phyloP scores from a whole-genome alignment of 2,797 vertebrate species.

The Tiaroga cobitis region DNA sequence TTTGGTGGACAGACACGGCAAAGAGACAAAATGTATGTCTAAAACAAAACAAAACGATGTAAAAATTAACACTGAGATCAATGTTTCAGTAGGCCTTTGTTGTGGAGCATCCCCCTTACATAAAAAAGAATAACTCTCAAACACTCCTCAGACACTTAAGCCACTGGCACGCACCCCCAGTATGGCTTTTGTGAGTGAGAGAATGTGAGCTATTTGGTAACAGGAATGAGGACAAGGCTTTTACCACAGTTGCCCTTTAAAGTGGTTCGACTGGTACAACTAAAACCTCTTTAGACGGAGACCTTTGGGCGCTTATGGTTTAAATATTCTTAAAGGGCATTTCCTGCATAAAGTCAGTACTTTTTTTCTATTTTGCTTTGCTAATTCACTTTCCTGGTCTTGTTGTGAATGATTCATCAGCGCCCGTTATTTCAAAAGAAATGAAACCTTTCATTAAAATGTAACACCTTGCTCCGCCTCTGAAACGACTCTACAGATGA shows the following conservation, averaged over 20 bases:
- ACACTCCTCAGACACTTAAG: background rate
- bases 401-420: background rate
- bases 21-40: background rate
- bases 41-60: background rate
- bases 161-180: constrained; percentile 34
- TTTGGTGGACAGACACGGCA: background rate
- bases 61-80: background rate
- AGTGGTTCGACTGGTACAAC: constrained; percentile 68
- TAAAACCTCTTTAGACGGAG: constrained; percentile 57
- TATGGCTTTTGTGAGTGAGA: constrained; percentile 56
- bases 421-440: background rate
- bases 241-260: constrained; percentile 65
- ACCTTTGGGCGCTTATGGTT: constrained; percentile 55
- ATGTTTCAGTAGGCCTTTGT: constrained; percentile 7
- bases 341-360: constrained; percentile 46
- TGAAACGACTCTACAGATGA: background rate
- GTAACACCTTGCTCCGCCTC: background rate
- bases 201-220: constrained; percentile 65
- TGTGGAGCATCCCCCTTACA: constrained; percentile 4
- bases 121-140: background rate
- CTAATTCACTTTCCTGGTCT: background rate
- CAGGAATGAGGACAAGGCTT: constrained; percentile 56
- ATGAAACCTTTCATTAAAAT: background rate
- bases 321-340: constrained; percentile 61
- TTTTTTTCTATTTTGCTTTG: constrained; percentile 1